Evolutionary conservation across 2,797 vertebrate genomes (phyloP).

Genomic region (Avahi laniger): DNA sequence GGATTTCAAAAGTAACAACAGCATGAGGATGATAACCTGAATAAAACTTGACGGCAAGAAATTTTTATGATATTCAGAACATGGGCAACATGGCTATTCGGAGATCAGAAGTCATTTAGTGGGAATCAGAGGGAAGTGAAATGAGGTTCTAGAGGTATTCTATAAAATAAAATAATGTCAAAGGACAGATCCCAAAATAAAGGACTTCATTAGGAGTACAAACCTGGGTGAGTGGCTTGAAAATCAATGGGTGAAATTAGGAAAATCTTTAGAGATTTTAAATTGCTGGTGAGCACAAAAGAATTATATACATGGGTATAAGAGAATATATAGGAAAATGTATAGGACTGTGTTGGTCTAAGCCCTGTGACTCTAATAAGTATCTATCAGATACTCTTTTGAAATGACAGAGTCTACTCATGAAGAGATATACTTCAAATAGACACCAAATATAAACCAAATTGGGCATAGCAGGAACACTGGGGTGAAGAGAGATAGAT

Average conservation of each 20-base stretch:
- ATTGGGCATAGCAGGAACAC: background rate
- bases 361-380: background rate
- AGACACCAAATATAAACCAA: background rate
- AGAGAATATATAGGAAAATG: background rate
- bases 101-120: background rate
- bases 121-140: background rate
- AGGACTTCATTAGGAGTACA: background rate
- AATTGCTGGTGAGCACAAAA: background rate
- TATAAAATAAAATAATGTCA: background rate
- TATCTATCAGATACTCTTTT: background rate
- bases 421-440: background rate
- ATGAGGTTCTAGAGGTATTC: background rate
- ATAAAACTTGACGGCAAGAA: background rate
- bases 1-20: background rate
- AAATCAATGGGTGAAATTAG: background rate
- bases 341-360: background rate
- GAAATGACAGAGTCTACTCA: background rate
- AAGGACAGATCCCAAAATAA: background rate
- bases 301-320: no score
- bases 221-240: background rate
- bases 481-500: background rate
- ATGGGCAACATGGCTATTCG: rapidly evolving
- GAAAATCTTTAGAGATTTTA: background rate
- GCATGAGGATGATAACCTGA: background rate
- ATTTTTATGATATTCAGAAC: background rate